These are phyloP conservation scores for Chironomus tepperi DNA, from an alignment of 1,140 invertebrate genomes.

Conservation along the genomic window DNA sequence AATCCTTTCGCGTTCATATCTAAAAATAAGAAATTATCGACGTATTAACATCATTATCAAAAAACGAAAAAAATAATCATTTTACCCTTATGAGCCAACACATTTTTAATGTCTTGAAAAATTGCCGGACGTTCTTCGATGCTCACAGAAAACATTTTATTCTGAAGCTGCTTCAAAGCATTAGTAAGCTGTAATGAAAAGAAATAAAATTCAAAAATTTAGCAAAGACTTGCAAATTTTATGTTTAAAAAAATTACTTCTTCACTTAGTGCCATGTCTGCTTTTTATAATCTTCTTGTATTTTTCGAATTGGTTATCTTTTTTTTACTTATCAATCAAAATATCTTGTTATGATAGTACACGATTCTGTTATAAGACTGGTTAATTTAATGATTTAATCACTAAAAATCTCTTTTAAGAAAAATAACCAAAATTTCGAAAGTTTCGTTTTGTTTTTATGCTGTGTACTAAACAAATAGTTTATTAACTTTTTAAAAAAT, in stretches of 20 bases:
- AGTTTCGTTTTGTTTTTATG: too few species aligned
- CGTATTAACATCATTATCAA: slow-evolving; percentile 16
- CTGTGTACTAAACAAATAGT: too few species aligned
- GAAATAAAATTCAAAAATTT: not conserved
- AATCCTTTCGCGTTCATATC: slow-evolving; percentile 69
- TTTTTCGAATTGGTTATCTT: too few species aligned
- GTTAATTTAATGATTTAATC: too few species aligned
- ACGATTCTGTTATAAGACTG: too few species aligned
- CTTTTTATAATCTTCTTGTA: not conserved
- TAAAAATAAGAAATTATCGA: slow-evolving; percentile 40
- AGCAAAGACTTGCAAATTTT: not conserved
- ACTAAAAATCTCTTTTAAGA: too few species aligned
- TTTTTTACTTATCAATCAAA: too few species aligned
- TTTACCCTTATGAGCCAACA: slow-evolving; percentile 65
- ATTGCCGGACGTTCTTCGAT: slow-evolving; percentile 61
- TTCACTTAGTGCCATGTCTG: not conserved
- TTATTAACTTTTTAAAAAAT: too few species aligned
- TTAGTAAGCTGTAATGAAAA: slow-evolving; percentile 53
- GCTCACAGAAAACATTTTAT: slow-evolving; percentile 66
- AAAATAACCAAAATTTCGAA: too few species aligned
- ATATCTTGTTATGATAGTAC: too few species aligned
- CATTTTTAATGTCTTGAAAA: slow-evolving; percentile 59
- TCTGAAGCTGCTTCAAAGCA: slow-evolving; percentile 69
- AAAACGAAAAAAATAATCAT: slow-evolving; percentile 26
- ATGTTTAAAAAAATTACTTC: slow-evolving; percentile 4